Evolutionary conservation across 1,140 invertebrate species (phyloP), one percentile per base, ranked within the genome.

Genomic region (Leptinotarsa defecta): DNA sequence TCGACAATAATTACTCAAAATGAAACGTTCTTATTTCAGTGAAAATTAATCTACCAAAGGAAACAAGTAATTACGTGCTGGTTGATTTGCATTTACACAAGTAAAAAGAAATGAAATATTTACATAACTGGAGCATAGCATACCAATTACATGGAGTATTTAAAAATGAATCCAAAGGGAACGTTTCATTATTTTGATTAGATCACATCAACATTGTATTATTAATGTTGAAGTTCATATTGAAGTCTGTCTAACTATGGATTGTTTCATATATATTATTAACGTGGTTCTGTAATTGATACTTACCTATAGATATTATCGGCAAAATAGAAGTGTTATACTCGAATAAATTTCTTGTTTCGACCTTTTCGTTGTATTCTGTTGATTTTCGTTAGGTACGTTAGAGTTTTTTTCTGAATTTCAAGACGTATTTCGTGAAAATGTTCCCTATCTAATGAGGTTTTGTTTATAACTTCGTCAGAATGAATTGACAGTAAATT

Each of bases 81-180:
- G 15, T 57, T 19, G n/a, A 57, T 57, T 57, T 57, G 17, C 52
- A 57, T 57, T 15, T 57, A 19, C 52, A 57, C 17, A 57, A 57
- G 52, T 57, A 57, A 57, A 57, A 57, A 17, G n/a, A n/a, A 57
- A 57, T 57, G 15, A 57, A 57, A 57, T 57, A 57, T 57, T 57
- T 57, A 57, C 52, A 57, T 57, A 57, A 57, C 52, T 57, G 52
- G 52, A 17, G 52, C 52, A 57, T 57, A 57, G 52, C 52, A 57
- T 57, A 57, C 15, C 52, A 57, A 57, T 57, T 57, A 57, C 15
- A 19, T 57, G 52, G 52, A 57, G 13, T 57, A 57, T 57, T 17
- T 57, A 17, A 19, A 57, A 57, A 57, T 17, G n/a, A 57, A 57
- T 57, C 52, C n/a, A 57, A 17, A 57, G 15, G n/a, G 52, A 57